phyloP scores from a whole-genome alignment of 2,888 invertebrate genomes.

The Macrosoma leucophasiata region DNA sequence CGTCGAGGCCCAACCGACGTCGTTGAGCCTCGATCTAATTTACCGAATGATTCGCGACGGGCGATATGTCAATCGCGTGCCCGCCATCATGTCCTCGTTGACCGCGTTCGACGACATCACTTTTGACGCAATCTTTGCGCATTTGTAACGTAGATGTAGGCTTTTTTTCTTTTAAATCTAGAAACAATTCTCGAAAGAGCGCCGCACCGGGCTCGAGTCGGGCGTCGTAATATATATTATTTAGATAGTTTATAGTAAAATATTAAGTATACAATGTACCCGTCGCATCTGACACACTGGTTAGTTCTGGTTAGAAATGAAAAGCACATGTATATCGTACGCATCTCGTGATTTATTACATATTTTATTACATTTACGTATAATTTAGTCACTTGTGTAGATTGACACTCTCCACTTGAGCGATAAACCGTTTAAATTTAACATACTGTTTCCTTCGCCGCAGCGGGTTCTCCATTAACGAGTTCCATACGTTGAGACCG shows the following conservation, averaged over 20 bases:
- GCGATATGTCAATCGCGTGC: too few relatives aligned
- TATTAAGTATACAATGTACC: conserved; percentile 2
- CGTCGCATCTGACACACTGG: too few relatives aligned
- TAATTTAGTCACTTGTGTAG: neutral
- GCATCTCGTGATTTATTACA: neutral
- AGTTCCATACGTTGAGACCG: conserved; percentile 3
- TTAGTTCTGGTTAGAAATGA: too few relatives aligned
- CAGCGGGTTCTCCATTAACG: conserved; percentile 4
- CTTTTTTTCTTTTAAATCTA: too few relatives aligned
- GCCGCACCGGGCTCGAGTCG: neutral
- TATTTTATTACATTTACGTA: conserved; percentile 1
- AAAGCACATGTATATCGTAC: neutral
- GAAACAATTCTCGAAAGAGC: too few relatives aligned
- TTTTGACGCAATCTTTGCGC: too few relatives aligned
- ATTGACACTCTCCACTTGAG: conserved; percentile 2
- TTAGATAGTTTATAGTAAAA: conserved; percentile 1
- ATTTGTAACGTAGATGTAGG: too few relatives aligned
- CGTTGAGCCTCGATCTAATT: neutral
- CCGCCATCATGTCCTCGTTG: too few relatives aligned
- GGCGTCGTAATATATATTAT: neutral
- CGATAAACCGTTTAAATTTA: conserved; percentile 3
- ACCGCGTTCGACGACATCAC: too few relatives aligned
- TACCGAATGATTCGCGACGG: too few relatives aligned
- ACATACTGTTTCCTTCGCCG: conserved; percentile 3
- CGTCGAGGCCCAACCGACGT: neutral